Evolutionary conservation across 2,797 vertebrate genomes (phyloP), one percentile per base, ranked within the genome.

Genomic region (Thunnus albacares): DNA sequence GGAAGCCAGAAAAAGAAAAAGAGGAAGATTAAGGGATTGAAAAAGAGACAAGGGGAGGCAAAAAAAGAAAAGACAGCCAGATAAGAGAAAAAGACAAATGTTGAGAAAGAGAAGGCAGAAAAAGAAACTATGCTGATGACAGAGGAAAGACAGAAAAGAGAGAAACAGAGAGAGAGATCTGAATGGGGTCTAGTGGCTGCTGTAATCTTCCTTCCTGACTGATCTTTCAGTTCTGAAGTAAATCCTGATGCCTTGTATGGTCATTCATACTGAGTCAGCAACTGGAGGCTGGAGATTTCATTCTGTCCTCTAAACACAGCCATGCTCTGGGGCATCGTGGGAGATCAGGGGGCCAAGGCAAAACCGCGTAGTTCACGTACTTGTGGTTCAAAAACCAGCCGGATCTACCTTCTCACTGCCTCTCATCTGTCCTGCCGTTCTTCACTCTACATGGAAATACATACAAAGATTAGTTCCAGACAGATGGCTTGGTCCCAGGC

Each of bases 401-500:
- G 81, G 79, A 78, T 43, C 58, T 13, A 62, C 69, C 86, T 17
- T 72, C 69, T 72, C 33, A 1, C 61, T 5, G 64, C 38, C 73
- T 70, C 75, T 77, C 57, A 33, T 87, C 67, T 13, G 70, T 86
- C 71, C 77, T 1, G 64, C 75, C 43, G 78, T 49, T 84, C 84
- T 71, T 57, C 71, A 4, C 71, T 73, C 69, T 26, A 51, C 68
- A 74, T 33, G 52, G 56, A 86, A 83, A 80, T 20, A 82, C 85
- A 87, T 52, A 47, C 64, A 80, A 3, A 87, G 88, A 92, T 89
- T 85, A 86, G 81, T 87, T 90, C 87, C 84, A 90, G 89, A 82
- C 76, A 53, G 57, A 88, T 71, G 82, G 77, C 80, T 30, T 13
- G 9, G 73, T 58, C 86, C 80, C 81, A 70, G 81, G n/a, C 75